Evolutionary conservation across 2,113 vertebrate species (phyloP), one percentile per base, ranked within the genome.

Genomic region (Neomonachus schauinslandi): DNA sequence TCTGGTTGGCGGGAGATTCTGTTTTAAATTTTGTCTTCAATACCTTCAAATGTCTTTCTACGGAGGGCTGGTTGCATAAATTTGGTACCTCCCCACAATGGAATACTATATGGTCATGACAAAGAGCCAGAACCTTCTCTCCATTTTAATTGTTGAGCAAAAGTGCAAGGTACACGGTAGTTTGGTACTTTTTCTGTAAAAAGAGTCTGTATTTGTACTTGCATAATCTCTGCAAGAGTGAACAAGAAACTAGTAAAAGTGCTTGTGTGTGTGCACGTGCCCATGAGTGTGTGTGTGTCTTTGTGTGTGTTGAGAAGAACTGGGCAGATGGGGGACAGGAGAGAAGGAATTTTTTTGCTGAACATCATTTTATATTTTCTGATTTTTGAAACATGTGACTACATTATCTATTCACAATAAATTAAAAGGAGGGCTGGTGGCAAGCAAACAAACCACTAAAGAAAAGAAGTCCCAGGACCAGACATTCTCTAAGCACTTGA

Each of bases 211-310:
- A 19, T 88, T 77, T 69, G 53, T 1, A 55, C n/a, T 49, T 51
- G 36, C 21, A 46, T 39, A 26, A 77, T 80, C 59, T 89, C 39
- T 51, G 63, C 81, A 81, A 96, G 67, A 46, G 18, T 33, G 42
- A 89, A 61, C 5, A 42, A 63, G n/a, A 57, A 92, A 61, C 6
- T 39, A 28, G 76, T 39, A 21, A 83, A 92, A 74, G 16, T 51
- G 31, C 28, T 22, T 4, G 1, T 57, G 14, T 39, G 8, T 9
- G 28, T 33, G 63, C 7, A 15, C 28, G 5, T 65, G 28, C 5
- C 4, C 2, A 15, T 5, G 1, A 21, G 4, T 42, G 8, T 7
- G 1, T 7, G 1, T 4, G 39, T 7, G 1, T 51, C 51, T 4
- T 33, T 55, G 22, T 36, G 7, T 13, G 10, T 8, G n/a, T 19